Percentiles rank a stretch among this genome's conserved stretches.
These are phyloP conservation scores for Oophaga pumilio DNA, from an alignment of 2,113 vertebrate genomes.

Conservation along the genomic window DNA sequence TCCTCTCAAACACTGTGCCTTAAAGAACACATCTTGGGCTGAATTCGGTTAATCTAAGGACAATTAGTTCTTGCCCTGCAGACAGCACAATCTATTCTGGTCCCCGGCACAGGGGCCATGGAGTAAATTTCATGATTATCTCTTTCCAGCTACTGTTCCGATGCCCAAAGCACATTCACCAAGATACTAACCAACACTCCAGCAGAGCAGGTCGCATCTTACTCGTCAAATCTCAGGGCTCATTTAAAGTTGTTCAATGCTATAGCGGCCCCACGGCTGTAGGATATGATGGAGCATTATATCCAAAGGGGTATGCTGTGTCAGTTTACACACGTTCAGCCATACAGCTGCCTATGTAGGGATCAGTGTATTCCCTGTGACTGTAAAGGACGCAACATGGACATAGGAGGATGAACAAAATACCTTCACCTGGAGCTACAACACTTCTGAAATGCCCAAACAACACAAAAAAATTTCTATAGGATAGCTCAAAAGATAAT, in stretches of 20 bases:
- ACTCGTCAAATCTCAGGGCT: background rate
- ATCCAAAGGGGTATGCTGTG: background rate
- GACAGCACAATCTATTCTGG: slow-evolving; percentile 33
- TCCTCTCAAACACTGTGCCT: background rate
- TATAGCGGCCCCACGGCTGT: background rate
- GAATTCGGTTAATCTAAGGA: slow-evolving; percentile 29
- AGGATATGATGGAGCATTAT: background rate
- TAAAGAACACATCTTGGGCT: slow-evolving; percentile 29
- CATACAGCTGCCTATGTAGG: background rate
- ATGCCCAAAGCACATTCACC: slow-evolving; percentile 1
- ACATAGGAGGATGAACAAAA: no score
- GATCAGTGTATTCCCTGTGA: background rate
- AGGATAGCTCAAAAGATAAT: no score
- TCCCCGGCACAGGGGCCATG: slow-evolving; percentile 4
- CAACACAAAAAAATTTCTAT: no score
- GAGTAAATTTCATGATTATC: slow-evolving; percentile 30
- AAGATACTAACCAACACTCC: slow-evolving; percentile 3
- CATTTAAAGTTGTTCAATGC: background rate
- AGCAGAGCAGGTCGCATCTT: background rate
- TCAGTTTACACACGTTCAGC: background rate
- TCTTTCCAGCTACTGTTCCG: background rate
- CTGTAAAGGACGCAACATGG: background rate
- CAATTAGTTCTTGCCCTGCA: slow-evolving; percentile 45
- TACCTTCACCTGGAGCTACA: background rate
- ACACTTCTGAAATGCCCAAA: background rate